phyloP scores from a whole-genome alignment of 2,113 vertebrate species.

The Corvus moneduloides region DNA sequence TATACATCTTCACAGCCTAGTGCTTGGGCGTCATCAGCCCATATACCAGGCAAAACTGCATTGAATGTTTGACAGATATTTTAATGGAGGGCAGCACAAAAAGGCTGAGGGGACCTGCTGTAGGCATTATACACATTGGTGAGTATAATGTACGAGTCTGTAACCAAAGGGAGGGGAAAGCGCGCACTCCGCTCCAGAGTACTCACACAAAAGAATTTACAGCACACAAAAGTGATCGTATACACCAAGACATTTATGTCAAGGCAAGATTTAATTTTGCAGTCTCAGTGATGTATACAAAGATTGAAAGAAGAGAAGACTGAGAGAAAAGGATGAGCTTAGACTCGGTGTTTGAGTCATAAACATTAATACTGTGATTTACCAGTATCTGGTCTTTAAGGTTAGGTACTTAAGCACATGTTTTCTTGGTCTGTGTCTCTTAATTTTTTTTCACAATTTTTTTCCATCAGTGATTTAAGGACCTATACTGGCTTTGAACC shows the following conservation, averaged over 20 bases:
- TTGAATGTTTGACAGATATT: not conserved
- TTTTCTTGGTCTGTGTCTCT: not conserved
- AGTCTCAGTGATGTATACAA: not conserved
- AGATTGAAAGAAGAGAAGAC: not conserved
- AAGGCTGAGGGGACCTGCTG: not conserved
- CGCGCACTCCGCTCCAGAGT: accelerated
- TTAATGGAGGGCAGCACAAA: not conserved
- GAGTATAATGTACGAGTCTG: too few relatives aligned
- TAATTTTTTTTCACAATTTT: not conserved
- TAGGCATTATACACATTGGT: not conserved
- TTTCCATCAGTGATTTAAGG: not conserved
- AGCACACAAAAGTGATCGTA: not conserved
- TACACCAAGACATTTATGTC: not conserved
- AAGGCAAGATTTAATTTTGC: not conserved
- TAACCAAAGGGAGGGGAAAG: not conserved
- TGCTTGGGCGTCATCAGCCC: not conserved
- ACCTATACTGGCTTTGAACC: not conserved
- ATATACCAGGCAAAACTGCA: not conserved
- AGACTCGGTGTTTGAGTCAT: not conserved
- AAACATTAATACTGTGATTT: not conserved
- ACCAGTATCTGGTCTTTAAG: not conserved
- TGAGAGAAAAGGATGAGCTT: not conserved
- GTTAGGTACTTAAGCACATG: not conserved
- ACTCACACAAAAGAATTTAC: not conserved
- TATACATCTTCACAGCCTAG: not conserved